Percentiles rank a stretch among this genome's conserved stretches.
Evolutionary conservation across 2,888 invertebrate genomes (phyloP).

Genomic region (Allolobophora icterica): DNA sequence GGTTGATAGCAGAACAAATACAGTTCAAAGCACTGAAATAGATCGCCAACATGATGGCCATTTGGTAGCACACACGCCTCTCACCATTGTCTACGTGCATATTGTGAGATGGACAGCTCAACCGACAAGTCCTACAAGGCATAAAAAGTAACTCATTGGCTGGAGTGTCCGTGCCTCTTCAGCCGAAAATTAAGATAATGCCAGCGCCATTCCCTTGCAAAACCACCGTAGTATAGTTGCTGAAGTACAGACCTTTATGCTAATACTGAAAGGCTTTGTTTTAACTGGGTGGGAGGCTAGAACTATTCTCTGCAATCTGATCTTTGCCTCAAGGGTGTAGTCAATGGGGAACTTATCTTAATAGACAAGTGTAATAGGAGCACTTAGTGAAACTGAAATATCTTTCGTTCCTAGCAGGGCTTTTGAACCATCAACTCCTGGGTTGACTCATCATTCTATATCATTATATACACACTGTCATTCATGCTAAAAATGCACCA

Average conservation of each 20-base stretch:
- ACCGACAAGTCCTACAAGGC: conserved; percentile 1
- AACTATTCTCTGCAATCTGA: not conserved
- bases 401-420: no score
- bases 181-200: not conserved
- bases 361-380: no score
- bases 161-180: not conserved
- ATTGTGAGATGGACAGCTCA: no score
- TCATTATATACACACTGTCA: no score
- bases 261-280: not conserved
- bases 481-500: no score
- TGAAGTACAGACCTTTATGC: not conserved
- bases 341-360: not conserved
- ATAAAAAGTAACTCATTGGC: not conserved
- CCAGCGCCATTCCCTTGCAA: not conserved
- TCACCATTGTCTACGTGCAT: not conserved
- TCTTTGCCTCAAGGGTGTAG: not conserved
- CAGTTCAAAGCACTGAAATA: not conserved
- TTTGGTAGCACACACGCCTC: not conserved
- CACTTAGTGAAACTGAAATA: no score
- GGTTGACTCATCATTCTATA: no score
- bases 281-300: not conserved
- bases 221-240: not conserved
- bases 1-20: not conserved
- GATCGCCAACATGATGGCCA: not conserved
- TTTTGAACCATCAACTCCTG: no score